phyloP scores from a whole-genome alignment of 2,888 invertebrate species.

The Conomelus anceps region DNA sequence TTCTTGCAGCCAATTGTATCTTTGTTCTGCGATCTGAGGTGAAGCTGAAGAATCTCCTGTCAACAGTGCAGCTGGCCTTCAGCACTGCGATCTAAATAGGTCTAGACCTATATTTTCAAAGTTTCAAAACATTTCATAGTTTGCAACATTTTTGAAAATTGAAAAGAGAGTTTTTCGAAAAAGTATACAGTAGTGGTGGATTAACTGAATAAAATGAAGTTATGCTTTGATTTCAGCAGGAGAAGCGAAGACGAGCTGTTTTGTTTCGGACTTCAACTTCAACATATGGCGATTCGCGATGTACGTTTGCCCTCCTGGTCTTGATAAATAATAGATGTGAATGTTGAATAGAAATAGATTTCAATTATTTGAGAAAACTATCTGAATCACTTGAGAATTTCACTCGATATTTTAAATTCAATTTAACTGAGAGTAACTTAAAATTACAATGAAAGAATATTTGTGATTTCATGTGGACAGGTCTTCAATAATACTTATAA shows the following conservation, averaged over 20 bases:
- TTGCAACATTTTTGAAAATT: slow-evolving; percentile 6
- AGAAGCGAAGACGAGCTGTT: background rate
- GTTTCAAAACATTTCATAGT: background rate
- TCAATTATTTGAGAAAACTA: background rate
- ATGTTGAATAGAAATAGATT: background rate
- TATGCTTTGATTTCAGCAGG: background rate
- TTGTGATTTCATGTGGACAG: too few relatives aligned
- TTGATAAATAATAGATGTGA: background rate
- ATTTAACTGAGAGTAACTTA: too few relatives aligned
- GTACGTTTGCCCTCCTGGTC: background rate
- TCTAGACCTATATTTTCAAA: background rate
- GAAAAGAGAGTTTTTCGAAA: background rate
- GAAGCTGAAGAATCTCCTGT: background rate
- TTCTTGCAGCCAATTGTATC: background rate
- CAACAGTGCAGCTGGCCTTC: slow-evolving; percentile 19
- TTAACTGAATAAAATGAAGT: background rate
- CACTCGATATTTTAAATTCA: too few relatives aligned
- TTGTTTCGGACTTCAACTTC: background rate
- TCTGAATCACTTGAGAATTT: too few relatives aligned
- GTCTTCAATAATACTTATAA: too few relatives aligned
- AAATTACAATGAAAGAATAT: too few relatives aligned
- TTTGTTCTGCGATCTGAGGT: background rate
- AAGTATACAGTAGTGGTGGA: background rate
- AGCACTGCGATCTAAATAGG: slow-evolving; percentile 1
- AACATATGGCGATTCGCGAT: slow-evolving; percentile 28